Evolutionary conservation across 2,888 invertebrate genomes (phyloP), one percentile per base, ranked within the genome.

Genomic region (Hirtodrosophila alboralis): DNA sequence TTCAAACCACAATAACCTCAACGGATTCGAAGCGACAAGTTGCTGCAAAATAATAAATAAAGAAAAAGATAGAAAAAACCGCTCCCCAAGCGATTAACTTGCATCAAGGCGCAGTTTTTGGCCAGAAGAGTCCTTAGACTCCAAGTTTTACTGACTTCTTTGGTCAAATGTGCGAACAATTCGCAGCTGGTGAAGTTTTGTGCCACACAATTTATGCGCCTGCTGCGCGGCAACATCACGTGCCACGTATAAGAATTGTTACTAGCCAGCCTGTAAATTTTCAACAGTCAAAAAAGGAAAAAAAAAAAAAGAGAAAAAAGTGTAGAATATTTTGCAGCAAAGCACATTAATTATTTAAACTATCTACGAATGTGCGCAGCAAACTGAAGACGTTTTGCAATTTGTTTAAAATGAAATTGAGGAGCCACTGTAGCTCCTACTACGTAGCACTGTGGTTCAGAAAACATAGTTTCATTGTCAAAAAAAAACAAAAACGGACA

Each of bases 281-380:
- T 3, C 23, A 57, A 16, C 41, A 51, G 30, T 43, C 68, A 26
- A 47, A 53, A 53, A 64, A 34, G 14, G 12, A 9, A 38, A 47
- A 49, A 44, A 52, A 51, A 41, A 2, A 4, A 18, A 18, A 18
- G 5, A 18, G 4, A 18, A 18, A 18, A 18, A 18, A 18, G 3
- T 18, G 5, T 18, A 1, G n/a, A 43, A 53, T 37, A 48, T 63
- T 58, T 73, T 65, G 72, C 72, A 58, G 61, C 49, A 44, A 23
- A 49, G 58, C 75, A 68, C 81, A 87, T 87, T 85, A 87, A 87
- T 87, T 87, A 87, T 87, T 87, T 63, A 87, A 72, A 69, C 75
- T 76, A 87, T 86, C 78, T 84, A 67, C 75, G 64, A 83, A 83
- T 83, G 75, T 61, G 71, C 59, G 41, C 53, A 53, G 65, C 36